Evolutionary conservation across 2,113 vertebrate species (phyloP).

Genomic region (Morone chrysops): DNA sequence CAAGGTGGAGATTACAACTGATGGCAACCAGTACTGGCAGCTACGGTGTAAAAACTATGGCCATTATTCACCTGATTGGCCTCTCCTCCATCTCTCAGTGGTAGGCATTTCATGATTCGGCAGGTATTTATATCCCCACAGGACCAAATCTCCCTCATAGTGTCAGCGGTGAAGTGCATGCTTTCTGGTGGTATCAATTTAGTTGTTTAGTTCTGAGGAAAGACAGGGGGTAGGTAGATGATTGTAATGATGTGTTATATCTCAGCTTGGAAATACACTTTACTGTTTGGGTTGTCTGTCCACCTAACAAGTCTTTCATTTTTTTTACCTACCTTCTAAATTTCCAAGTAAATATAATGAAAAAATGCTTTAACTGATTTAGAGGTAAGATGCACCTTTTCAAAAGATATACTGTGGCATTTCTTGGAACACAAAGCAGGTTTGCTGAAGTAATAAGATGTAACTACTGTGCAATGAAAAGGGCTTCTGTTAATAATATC

Average conservation of each 20-base stretch:
- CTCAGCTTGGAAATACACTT: constrained; percentile 53
- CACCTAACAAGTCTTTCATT: constrained; percentile 34
- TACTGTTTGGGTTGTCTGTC: constrained; percentile 38
- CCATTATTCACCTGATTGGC: constrained; percentile 86
- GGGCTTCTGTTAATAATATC: background rate
- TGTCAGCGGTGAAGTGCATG: constrained; percentile 79
- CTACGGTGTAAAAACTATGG: constrained; percentile 77
- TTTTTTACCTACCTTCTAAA: constrained; percentile 34
- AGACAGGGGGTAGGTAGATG: constrained; percentile 58
- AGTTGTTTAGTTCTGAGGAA: constrained; percentile 78
- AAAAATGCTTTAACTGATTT: constrained; percentile 17
- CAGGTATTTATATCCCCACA: constrained; percentile 85
- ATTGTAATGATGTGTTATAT: constrained; percentile 73
- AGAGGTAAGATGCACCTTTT: background rate
- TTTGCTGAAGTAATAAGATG: too few relatives aligned
- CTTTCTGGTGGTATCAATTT: constrained; percentile 80
- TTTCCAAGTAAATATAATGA: constrained; percentile 13
- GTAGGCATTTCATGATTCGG: constrained; percentile 82
- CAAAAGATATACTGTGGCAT: background rate
- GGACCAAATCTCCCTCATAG: constrained; percentile 66
- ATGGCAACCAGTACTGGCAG: constrained; percentile 80
- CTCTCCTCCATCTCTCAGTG: constrained; percentile 81
- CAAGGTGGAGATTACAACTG: constrained; percentile 85
- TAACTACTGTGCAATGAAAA: too few relatives aligned
- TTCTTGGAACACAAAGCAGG: background rate